phyloP scores from a whole-genome alignment of 2,888 invertebrate species.

The Megalurothrips usitatus region DNA sequence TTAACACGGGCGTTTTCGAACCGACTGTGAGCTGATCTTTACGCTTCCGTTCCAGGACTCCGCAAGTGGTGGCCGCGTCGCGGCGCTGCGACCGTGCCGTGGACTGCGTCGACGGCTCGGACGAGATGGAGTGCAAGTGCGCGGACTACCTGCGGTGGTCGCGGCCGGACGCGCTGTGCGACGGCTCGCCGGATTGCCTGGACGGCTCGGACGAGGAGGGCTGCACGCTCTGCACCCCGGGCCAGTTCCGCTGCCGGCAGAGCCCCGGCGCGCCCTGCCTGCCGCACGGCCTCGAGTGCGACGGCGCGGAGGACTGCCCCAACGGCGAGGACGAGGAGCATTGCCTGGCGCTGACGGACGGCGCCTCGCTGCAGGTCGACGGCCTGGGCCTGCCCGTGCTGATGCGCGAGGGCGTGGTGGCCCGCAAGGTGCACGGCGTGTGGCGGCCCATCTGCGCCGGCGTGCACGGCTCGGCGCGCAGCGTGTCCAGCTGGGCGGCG shows the following conservation, averaged over 20 bases:
- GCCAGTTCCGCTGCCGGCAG: conserved; percentile 22
- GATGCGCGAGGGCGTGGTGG: conserved; percentile 27
- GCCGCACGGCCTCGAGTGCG: conserved; percentile 57
- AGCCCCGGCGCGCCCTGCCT: conserved; percentile 51
- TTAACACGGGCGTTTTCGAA: too few species aligned
- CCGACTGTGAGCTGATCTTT: too few species aligned
- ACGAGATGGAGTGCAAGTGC: conserved; percentile 69
- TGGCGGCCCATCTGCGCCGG: conserved; percentile 18
- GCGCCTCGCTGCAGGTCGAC: background rate
- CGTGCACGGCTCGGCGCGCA: conserved; percentile 1
- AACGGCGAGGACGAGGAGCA: conserved; percentile 71
- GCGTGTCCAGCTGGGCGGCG: conserved; percentile 7
- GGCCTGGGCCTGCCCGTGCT: background rate
- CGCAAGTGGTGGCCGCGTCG: conserved; percentile 57
- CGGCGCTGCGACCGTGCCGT: conserved; percentile 63
- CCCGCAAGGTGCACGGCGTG: conserved; percentile 15
- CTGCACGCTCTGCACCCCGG: conserved; percentile 48
- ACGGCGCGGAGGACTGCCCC: conserved; percentile 60
- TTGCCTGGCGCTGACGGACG: conserved; percentile 50
- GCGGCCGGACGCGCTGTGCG: conserved; percentile 60
- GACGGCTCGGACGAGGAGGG: conserved; percentile 70
- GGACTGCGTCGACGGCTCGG: conserved; percentile 79
- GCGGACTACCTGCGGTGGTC: conserved; percentile 58
- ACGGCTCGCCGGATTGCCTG: conserved; percentile 67
- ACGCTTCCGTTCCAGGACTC: conserved; percentile 50